A percentile compares a stretch with the other conserved stretches of the same genome.
phyloP scores from a whole-genome alignment of 2,113 vertebrate genomes.

The Eonycteris spelaea region DNA sequence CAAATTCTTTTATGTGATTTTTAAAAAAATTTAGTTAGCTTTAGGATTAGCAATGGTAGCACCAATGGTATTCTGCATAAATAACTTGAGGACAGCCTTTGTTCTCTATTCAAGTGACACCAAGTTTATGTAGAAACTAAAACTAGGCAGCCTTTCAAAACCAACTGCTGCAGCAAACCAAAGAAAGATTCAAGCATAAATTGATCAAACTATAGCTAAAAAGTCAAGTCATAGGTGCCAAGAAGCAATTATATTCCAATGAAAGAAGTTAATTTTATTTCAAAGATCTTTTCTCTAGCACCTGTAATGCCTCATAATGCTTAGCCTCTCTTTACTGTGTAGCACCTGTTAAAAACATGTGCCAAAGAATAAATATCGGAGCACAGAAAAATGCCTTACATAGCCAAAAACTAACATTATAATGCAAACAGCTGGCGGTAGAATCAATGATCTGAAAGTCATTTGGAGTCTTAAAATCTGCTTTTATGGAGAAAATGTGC shows the following conservation, averaged over 20 bases:
- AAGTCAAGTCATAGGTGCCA: conserved; percentile 34
- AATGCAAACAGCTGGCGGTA: conserved; percentile 52
- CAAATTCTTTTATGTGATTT: background rate
- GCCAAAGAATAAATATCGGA: conserved; percentile 58
- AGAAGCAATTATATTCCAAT: conserved; percentile 43
- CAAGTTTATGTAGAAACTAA: background rate
- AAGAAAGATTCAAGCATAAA: background rate
- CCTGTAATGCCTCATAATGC: background rate
- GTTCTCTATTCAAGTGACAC: background rate
- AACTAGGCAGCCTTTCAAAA: conserved; percentile 17
- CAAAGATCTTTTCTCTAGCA: background rate
- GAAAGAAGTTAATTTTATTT: conserved; percentile 3
- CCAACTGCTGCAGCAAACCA: conserved; percentile 2
- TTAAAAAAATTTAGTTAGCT: background rate
- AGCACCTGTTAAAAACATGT: conserved; percentile 60
- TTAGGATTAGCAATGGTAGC: background rate
- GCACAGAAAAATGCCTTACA: background rate
- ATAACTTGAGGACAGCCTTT: background rate
- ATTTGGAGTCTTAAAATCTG: conserved; percentile 66
- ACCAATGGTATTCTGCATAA: background rate
- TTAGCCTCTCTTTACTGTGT: background rate
- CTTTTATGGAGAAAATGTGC: background rate
- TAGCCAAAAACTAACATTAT: conserved; percentile 41
- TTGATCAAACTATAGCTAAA: conserved; percentile 45
- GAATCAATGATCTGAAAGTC: conserved; percentile 53